Evolutionary conservation across 2,797 vertebrate species (phyloP).

Genomic region (Carcharodon carcharias): DNA sequence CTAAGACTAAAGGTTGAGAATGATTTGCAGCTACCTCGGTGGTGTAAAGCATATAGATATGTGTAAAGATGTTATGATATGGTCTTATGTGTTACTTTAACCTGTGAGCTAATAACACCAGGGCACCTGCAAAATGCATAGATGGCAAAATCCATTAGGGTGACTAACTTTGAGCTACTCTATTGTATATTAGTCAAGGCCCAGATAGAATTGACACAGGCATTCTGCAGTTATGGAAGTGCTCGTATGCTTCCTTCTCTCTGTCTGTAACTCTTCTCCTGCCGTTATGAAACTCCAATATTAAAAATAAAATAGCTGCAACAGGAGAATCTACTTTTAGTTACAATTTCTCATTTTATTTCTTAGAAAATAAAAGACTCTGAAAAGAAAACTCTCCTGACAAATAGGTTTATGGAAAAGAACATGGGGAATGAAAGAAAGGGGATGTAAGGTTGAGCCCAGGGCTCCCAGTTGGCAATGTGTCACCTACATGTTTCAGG

Average conservation of each 20-base stretch:
- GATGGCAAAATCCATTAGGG: constrained; percentile 3
- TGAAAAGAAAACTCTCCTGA: not conserved
- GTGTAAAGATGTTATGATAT: not conserved
- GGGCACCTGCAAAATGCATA: not conserved
- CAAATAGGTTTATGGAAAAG: not conserved
- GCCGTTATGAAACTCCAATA: not conserved
- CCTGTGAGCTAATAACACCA: not conserved
- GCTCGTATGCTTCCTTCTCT: not conserved
- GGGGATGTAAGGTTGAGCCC: not conserved
- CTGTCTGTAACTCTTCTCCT: not conserved
- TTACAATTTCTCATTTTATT: not conserved
- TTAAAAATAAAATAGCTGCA: not conserved
- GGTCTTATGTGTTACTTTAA: not conserved
- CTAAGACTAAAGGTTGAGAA: not conserved
- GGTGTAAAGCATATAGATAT: not conserved
- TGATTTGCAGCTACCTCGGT: not conserved
- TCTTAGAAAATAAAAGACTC: not conserved
- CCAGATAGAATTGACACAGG: not conserved
- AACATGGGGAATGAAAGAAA: not conserved
- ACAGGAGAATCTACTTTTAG: not conserved
- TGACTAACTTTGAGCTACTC: not conserved
- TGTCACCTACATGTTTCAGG: not conserved
- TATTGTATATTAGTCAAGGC: not conserved
- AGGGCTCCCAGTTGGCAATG: too few species aligned
- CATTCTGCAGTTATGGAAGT: not conserved